A percentile compares a stretch with the other conserved stretches of the same genome.
Evolutionary conservation across 1,140 invertebrate genomes (phyloP).

Genomic region (Pseudomyrmex cubaensis): DNA sequence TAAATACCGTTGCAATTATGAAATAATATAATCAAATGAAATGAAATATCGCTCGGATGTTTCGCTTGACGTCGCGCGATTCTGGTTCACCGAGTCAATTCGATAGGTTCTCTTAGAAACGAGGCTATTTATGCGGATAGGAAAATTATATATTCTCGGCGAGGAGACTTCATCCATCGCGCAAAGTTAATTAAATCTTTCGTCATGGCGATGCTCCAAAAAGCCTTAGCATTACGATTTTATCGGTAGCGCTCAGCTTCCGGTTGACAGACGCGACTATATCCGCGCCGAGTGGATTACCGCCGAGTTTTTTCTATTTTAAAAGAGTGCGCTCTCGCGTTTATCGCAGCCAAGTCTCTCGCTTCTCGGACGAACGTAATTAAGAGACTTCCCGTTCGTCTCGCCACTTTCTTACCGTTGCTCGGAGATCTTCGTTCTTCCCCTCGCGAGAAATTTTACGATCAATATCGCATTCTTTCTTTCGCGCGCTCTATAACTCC

Average conservation of each 20-base stretch:
- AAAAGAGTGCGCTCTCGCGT: slow-evolving; percentile 56
- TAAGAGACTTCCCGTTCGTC: slow-evolving; percentile 45
- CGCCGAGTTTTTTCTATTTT: slow-evolving; percentile 52
- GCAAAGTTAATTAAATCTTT: slow-evolving; percentile 44
- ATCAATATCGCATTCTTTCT: neutral
- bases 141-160: slow-evolving; percentile 36
- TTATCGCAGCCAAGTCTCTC: slow-evolving; percentile 27
- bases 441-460: slow-evolving; percentile 12
- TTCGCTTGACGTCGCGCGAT: neutral
- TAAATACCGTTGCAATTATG: no score
- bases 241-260: neutral
- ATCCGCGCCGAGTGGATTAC: slow-evolving; percentile 54
- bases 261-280: slow-evolving; percentile 37
- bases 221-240: slow-evolving; percentile 14
- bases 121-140: neutral
- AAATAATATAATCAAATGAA: no score
- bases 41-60: neutral
- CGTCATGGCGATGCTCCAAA: slow-evolving; percentile 43
- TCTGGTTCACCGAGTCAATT: neutral
- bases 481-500: neutral
- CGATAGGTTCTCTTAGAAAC: neutral
- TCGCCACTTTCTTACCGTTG: slow-evolving; percentile 39
- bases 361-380: slow-evolving; percentile 46
- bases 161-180: slow-evolving; percentile 1
- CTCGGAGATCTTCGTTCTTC: slow-evolving; percentile 7